These are phyloP conservation scores for Lepidochitona cinerea DNA, from an alignment of 2,888 invertebrate species.

Conservation along the genomic window DNA sequence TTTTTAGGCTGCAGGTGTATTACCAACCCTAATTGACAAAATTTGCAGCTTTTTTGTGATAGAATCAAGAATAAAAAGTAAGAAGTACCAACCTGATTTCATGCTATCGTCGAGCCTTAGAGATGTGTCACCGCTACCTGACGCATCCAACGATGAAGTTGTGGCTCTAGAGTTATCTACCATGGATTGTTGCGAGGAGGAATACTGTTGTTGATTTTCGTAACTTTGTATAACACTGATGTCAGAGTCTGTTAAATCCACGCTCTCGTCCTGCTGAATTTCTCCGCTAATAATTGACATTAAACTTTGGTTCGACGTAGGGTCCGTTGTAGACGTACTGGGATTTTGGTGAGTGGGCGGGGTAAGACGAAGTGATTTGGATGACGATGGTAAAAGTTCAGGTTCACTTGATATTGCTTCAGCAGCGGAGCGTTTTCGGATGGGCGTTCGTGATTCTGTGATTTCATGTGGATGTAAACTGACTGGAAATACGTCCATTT, in stretches of 20 bases:
- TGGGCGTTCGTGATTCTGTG: background rate
- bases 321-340: background rate
- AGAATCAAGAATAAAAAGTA: background rate
- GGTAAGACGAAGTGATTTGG: background rate
- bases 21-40: no score
- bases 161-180: background rate
- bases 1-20: no score
- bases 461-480: background rate
- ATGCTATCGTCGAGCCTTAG: background rate
- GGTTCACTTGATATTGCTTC: background rate
- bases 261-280: background rate
- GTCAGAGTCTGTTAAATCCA: background rate
- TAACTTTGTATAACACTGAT: background rate
- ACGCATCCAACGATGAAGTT: background rate
- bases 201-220: background rate
- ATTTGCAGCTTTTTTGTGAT: no score
- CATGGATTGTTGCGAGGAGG: no score
- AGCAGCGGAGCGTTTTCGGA: background rate
- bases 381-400: background rate
- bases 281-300: constrained; percentile 1
- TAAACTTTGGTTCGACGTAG: background rate
- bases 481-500: background rate
- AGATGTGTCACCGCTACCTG: background rate
- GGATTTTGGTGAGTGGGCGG: background rate
- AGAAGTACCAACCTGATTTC: background rate